phyloP scores from a whole-genome alignment of 2,113 vertebrate genomes.

The Scolopax mira region DNA sequence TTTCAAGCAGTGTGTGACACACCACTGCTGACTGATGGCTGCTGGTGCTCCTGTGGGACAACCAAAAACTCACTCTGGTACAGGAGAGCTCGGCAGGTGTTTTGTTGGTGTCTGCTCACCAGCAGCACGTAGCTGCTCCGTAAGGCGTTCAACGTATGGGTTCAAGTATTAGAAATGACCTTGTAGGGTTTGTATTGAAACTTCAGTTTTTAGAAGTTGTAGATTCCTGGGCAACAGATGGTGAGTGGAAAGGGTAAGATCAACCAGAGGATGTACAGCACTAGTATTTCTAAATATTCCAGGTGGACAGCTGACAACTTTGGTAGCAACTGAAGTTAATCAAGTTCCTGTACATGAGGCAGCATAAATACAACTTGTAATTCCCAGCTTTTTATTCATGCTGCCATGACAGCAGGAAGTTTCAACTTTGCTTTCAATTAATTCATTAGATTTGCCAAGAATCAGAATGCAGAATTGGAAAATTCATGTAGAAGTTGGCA shows the following conservation, averaged over 20 bases:
- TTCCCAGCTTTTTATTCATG: not conserved
- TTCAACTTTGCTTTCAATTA: not conserved
- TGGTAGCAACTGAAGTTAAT: not conserved
- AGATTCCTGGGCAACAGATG: not conserved
- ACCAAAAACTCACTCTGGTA: not conserved
- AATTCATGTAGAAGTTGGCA: not conserved
- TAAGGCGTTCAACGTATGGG: not conserved
- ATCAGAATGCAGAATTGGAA: not conserved
- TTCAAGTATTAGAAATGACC: not conserved
- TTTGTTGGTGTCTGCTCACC: not conserved
- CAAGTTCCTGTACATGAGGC: not conserved
- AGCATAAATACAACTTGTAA: not conserved
- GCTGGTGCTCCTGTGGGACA: not conserved
- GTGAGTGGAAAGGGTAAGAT: not conserved
- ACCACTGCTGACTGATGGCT: not conserved
- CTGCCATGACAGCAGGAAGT: not conserved
- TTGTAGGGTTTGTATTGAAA: not conserved
- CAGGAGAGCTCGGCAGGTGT: not conserved
- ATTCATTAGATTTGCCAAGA: not conserved
- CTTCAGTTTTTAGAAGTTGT: not conserved
- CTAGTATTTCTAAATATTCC: not conserved
- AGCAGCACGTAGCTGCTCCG: rapidly evolving
- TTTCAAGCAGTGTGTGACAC: not conserved
- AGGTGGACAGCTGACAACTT: not conserved
- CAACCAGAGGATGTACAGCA: not conserved